Conservation (phyloP, 2,888 invertebrate species). For the Drosophila mercatorum region DNA sequence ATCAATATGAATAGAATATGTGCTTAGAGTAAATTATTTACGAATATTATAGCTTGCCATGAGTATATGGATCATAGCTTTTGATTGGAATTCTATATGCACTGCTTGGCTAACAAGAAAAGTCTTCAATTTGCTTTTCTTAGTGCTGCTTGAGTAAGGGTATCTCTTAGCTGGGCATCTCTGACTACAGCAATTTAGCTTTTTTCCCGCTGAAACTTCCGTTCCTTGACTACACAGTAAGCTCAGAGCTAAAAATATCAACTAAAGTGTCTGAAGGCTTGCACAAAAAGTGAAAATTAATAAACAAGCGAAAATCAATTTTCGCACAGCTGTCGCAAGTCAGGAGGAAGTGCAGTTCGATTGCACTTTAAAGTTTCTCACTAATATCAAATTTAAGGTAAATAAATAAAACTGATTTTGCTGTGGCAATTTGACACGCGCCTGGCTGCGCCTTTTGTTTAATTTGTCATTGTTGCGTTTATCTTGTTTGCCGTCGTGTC, state of each 20-base stretch:
- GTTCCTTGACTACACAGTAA: not conserved
- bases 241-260: not conserved
- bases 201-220: not conserved
- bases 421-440: slow-evolving; percentile 17
- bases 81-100: no score
- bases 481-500: slow-evolving; percentile 25
- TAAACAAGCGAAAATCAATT: slow-evolving; percentile 54
- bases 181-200: not conserved
- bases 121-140: no score
- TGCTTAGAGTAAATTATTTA: no score
- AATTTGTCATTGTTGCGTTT: slow-evolving; percentile 38
- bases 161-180: not conserved
- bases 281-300: slow-evolving; percentile 8
- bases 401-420: slow-evolving; percentile 4
- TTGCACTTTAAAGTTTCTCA: slow-evolving; percentile 3
- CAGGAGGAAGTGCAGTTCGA: slow-evolving; percentile 9
- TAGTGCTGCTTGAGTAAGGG: no score
- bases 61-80: not conserved
- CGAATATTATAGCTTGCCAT: no score
- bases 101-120: no score
- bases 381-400: slow-evolving; percentile 12
- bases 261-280: slow-evolving; percentile 22
- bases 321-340: slow-evolving; percentile 31
- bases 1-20: no score
- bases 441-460: slow-evolving; percentile 48